A percentile compares a stretch with the other conserved stretches of the same genome.
Conservation (phyloP, 2,113 vertebrate genomes). For the Tursiops truncatus region DNA sequence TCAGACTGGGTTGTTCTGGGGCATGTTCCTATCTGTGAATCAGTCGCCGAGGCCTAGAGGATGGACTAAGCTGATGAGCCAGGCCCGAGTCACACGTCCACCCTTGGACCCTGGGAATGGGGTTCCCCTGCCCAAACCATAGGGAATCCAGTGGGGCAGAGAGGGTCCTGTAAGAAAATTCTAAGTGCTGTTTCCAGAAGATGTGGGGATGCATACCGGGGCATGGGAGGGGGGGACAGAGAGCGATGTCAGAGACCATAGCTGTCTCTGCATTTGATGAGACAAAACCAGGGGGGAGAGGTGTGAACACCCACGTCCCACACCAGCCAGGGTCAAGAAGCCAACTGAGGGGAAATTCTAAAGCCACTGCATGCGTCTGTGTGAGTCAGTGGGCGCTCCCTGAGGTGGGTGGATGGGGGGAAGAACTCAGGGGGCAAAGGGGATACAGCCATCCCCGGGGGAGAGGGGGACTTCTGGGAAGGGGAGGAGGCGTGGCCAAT, state of each 20-base stretch:
- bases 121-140: background rate
- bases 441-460: too few species aligned
- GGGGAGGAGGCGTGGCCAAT: background rate
- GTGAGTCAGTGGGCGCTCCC: background rate
- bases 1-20: background rate
- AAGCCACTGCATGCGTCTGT: background rate
- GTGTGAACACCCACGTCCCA: background rate
- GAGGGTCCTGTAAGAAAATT: background rate
- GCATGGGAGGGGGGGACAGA: accelerated
- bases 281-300: background rate
- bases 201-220: accelerated
- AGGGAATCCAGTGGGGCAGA: background rate
- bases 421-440: background rate
- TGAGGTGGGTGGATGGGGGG: background rate
- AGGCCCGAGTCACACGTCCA: background rate
- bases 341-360: background rate
- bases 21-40: background rate
- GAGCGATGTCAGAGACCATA: background rate
- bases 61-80: too few species aligned
- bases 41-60: background rate
- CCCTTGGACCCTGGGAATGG: background rate
- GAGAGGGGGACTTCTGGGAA: background rate
- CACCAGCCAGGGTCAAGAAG: background rate
- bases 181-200: background rate
- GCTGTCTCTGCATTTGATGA: background rate